Evolutionary conservation across 2,113 vertebrate genomes (phyloP).

Genomic region (Formicarius rufipectus): DNA sequence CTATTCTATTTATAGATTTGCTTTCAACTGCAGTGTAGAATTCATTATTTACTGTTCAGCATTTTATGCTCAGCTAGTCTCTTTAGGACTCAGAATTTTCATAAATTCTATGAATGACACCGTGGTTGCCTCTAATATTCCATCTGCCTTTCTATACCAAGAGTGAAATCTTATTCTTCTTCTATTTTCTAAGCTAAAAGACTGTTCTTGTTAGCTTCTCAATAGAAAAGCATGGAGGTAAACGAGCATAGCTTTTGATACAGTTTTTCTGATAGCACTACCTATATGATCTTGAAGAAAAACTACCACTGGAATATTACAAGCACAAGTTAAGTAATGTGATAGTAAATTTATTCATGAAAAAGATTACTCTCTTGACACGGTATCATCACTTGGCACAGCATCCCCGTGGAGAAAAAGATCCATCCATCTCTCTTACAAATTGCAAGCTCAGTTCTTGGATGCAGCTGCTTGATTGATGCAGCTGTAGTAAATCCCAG

Average conservation of each 20-base stretch:
- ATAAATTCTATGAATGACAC: conserved; percentile 44
- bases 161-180: not conserved
- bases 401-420: not conserved
- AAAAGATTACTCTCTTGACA: not conserved
- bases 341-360: not conserved
- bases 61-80: not conserved
- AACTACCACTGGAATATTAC: not conserved
- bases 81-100: not conserved
- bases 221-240: not conserved
- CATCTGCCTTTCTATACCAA: not conserved
- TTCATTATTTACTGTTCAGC: conserved; percentile 9
- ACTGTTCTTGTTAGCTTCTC: not conserved
- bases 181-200: not conserved
- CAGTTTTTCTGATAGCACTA: not conserved
- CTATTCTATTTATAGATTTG: conserved; percentile 12
- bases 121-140: not conserved
- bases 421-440: not conserved
- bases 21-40: conserved; percentile 14
- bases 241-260: not conserved
- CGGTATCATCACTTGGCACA: not conserved
- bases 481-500: not conserved
- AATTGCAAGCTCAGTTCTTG: not conserved
- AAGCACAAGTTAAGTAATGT: not conserved
- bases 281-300: not conserved
- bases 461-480: not conserved